Percentiles rank a stretch among this genome's conserved stretches.
Conservation (phyloP, 2,113 vertebrate species). For the Ariopsis seemanni region DNA sequence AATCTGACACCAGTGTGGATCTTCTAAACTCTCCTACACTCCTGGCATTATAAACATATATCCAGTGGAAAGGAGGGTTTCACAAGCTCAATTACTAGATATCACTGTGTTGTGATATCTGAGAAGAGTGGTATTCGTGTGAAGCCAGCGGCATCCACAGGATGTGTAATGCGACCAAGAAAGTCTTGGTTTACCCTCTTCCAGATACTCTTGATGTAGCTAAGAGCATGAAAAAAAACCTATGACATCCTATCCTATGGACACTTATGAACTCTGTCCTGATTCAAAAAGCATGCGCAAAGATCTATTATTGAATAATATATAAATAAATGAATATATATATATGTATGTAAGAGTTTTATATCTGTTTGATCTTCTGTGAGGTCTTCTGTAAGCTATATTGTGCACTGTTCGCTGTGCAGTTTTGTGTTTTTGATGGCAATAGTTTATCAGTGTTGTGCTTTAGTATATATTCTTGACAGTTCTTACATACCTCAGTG, state of each 20-base stretch:
- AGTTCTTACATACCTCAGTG: constrained; percentile 84
- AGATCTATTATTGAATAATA: constrained; percentile 72
- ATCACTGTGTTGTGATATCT: constrained; percentile 53
- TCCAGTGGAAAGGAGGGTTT: constrained; percentile 53
- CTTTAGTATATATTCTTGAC: constrained; percentile 75
- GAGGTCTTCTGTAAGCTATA: constrained; percentile 82
- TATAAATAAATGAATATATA: constrained; percentile 26
- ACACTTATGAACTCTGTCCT: constrained; percentile 78
- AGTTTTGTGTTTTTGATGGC: constrained; percentile 85
- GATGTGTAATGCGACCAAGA: constrained; percentile 61
- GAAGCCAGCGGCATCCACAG: constrained; percentile 58
- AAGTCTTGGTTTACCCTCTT: constrained; percentile 72
- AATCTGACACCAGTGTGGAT: constrained; percentile 87
- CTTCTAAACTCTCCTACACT: constrained; percentile 97
- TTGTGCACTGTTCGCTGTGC: constrained; percentile 86
- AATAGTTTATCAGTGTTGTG: constrained; percentile 81
- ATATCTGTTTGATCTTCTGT: constrained; percentile 79
- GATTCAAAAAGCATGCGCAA: constrained; percentile 92
- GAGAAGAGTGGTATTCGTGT: constrained; percentile 54
- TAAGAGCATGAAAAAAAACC: constrained; percentile 85
- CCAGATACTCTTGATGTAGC: constrained; percentile 84
- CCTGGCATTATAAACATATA: constrained; percentile 84
- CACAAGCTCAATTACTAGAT: constrained; percentile 53
- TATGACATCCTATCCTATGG: constrained; percentile 64
- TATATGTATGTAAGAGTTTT: constrained; percentile 49